phyloP scores from a whole-genome alignment of 2,888 invertebrate species.

The Molorchus minor region DNA sequence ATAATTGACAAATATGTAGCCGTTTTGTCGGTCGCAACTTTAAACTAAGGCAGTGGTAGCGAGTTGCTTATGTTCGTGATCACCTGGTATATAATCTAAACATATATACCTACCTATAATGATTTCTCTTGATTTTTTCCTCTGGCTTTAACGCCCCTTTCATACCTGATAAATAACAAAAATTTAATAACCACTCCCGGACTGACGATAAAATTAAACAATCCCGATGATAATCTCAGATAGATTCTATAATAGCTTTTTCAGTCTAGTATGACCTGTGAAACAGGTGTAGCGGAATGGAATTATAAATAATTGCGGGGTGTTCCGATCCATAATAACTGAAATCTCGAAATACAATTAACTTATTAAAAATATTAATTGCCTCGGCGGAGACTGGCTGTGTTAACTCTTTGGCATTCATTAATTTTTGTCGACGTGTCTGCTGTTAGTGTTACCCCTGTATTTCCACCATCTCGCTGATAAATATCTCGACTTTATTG shows the following conservation, averaged over 20 bases:
- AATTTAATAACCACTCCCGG: conserved; percentile 7
- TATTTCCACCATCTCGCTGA: too few species aligned
- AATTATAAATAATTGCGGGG: conserved; percentile 21
- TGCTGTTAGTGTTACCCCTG: too few species aligned
- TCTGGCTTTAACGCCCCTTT: background rate
- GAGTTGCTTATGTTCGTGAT: too few species aligned
- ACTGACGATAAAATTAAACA: conserved; percentile 1
- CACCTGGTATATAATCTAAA: too few species aligned
- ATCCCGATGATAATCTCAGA: conserved; percentile 9
- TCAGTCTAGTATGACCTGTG: background rate
- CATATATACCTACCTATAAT: too few species aligned
- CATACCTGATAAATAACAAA: conserved; percentile 3
- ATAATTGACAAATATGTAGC: too few species aligned
- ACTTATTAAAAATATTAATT: conserved; percentile 21
- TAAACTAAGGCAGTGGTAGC: too few species aligned
- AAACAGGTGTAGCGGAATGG: conserved; percentile 13
- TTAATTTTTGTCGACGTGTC: too few species aligned
- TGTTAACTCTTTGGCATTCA: too few species aligned
- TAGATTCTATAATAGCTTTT: conserved; percentile 15
- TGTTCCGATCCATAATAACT: conserved; percentile 15
- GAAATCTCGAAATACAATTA: conserved; percentile 20
- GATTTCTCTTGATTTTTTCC: too few species aligned
- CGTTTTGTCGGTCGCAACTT: too few species aligned
- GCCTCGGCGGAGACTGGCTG: conserved; percentile 4
- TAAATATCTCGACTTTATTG: too few species aligned